Conservation (phyloP, 1,140 invertebrate genomes). For the Samia ricini region DNA sequence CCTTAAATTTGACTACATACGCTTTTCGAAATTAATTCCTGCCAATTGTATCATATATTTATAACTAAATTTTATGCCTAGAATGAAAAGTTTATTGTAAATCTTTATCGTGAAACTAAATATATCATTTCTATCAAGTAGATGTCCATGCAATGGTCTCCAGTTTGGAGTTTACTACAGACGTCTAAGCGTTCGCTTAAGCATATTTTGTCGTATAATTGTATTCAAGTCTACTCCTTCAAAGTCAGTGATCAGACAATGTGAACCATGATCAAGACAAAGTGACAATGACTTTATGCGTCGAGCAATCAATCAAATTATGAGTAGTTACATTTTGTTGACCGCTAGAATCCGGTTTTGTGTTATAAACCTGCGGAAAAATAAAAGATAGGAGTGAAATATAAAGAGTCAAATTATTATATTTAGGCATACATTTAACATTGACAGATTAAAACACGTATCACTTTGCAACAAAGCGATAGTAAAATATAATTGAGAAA, state of each 20-base stretch:
- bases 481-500: slow-evolving; percentile 33
- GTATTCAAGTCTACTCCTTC: slow-evolving; percentile 49
- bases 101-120: slow-evolving; percentile 19
- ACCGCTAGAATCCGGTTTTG: slow-evolving; percentile 77
- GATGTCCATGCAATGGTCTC: slow-evolving; percentile 45
- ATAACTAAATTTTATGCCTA: slow-evolving; percentile 39
- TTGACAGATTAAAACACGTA: slow-evolving; percentile 47
- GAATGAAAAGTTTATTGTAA: slow-evolving; percentile 50
- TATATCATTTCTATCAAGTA: slow-evolving; percentile 26
- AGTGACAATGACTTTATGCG: slow-evolving; percentile 68
- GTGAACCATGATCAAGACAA: slow-evolving; percentile 67
- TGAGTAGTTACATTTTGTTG: slow-evolving; percentile 78
- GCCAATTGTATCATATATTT: slow-evolving; percentile 40
- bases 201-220: slow-evolving; percentile 45
- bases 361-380: slow-evolving; percentile 79
- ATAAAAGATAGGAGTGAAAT: slow-evolving; percentile 71
- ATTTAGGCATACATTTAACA: slow-evolving; percentile 38
- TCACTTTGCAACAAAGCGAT: slow-evolving; percentile 59
- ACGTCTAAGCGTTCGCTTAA: slow-evolving; percentile 55
- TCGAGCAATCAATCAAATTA: slow-evolving; percentile 61
- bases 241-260: slow-evolving; percentile 56
- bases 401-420: slow-evolving; percentile 42
- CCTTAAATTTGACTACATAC: neutral
- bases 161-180: slow-evolving; percentile 30
- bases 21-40: slow-evolving; percentile 24